Evolutionary conservation across 1,140 invertebrate species (phyloP), one percentile per base, ranked within the genome.

Genomic region (Drosophila kepulauana): DNA sequence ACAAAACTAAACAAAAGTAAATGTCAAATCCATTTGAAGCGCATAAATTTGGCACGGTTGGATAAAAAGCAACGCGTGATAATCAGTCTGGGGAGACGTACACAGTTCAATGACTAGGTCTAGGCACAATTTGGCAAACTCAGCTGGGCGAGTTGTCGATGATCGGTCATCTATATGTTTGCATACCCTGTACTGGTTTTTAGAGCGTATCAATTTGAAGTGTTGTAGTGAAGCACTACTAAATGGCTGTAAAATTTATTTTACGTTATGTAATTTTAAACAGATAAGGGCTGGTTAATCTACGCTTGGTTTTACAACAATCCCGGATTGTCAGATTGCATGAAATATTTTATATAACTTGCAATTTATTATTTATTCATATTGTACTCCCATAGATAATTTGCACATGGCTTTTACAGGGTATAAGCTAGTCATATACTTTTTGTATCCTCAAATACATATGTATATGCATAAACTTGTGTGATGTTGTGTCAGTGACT

Each of bases 41-140:
- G 76, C 52, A 87, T 79, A 87, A 64, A 86, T 61, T 82, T 73
- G 28, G 48, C 67, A 46, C 25, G 68, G 46, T 48, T 70, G 35
- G n/a, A 38, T 13, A 7, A 20, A 56, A 48, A 56, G 67, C 48
- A 71, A 63, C 16, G 59, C 49, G 69, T 64, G 82, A 75, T 76
- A 86, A 82, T 78, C 75, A 76, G 43, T 62, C 49, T 62, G 28
- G 49, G 57, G 62, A 35, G 20, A 38, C 51, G 28, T 51, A 69
- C 11, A 63, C 49, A 71, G 82, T 79, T 85, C 82, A 81, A 66
- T 82, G 82, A 72, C 75, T 87, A 85, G 69, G 68, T 67, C 45
- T 70, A 54, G 41, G 28, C 51, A 52, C 33, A 57, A 20, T 49
- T 57, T 65, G 51, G 49, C 58, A 54, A 63, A 13, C 11, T 46